Evolutionary conservation across 2,888 invertebrate genomes (phyloP), one percentile per base, ranked within the genome.

Genomic region (Melieria crassipennis): DNA sequence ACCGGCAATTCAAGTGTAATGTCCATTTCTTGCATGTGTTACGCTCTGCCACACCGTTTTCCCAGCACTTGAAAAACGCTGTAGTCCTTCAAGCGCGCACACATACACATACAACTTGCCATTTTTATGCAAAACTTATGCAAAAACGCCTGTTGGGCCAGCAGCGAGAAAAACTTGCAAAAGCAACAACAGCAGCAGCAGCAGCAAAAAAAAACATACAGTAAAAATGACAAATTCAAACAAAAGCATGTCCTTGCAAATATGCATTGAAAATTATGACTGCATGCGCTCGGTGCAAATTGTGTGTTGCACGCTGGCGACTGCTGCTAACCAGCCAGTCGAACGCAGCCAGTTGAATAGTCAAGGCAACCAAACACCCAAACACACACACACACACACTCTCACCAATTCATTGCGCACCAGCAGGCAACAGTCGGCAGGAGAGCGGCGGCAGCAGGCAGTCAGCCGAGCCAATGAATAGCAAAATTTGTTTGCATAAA

Each of bases 221-320:
- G 30, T 56, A 65, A 56, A 46, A 56, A 65, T 65, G 65, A 56
- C 56, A 43, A 65, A 57, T 56, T 65, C 65, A 65, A 45, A 65
- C 46, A 65, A 65, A 65, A 30, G 13, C 4, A 56, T 65, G 65
- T 65, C 65, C 65, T 65, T 65, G 65, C 65, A 65, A 57, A 56
- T 65, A 56, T 65, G 65, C 65, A 65, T 65, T 65, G 65, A 55
- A 56, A 55, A 65, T 65, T 65, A 65, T 65, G 65, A 65, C 46
- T 42, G 45, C 52, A 45, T 47, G n/a, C n/a, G 46, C 10, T 2
- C 30, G 30, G 45, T 3, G 60, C 10, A 7, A 30, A 62, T n/a
- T 45, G 13, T 43, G n/a, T 43, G 43, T 13, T 42, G 10, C 60
- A 42, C 10, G n/a, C 7, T 7, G 7, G 57, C 2, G 30, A 30